A percentile compares a stretch with the other conserved stretches of the same genome.
Evolutionary conservation across 2,797 vertebrate genomes (phyloP).

Genomic region (Stomatorhinus walkeri): DNA sequence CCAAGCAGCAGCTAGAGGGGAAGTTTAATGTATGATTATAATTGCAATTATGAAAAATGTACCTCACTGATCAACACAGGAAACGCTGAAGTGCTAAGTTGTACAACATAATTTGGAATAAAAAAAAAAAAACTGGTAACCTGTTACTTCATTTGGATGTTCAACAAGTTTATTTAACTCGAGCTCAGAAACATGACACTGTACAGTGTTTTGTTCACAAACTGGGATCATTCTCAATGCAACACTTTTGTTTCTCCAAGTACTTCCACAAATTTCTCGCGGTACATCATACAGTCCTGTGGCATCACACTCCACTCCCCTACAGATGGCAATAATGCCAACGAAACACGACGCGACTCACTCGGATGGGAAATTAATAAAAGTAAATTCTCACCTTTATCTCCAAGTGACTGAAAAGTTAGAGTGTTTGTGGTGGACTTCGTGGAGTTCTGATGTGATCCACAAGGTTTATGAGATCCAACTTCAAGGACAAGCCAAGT

Average conservation of each 20-base stretch:
- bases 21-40: background rate
- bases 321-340: constrained; percentile 43
- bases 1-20: background rate
- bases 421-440: background rate
- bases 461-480: background rate
- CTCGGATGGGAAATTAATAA: background rate
- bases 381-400: background rate
- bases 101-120: background rate
- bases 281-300: constrained; percentile 45
- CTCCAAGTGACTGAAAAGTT: background rate
- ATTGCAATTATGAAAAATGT: background rate
- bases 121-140: background rate
- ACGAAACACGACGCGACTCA: background rate
- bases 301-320: constrained; percentile 42
- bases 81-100: background rate
- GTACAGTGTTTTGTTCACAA: background rate
- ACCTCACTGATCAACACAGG: background rate
- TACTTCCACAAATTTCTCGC: constrained; percentile 40
- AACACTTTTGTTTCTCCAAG: constrained; percentile 27
- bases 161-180: background rate
- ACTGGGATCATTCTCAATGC: constrained; percentile 22
- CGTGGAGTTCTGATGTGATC: background rate
- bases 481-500: background rate
- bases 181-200: background rate
- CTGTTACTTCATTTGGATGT: background rate